Conservation (phyloP, 2,888 invertebrate genomes). For the Ferrisia virgata region DNA sequence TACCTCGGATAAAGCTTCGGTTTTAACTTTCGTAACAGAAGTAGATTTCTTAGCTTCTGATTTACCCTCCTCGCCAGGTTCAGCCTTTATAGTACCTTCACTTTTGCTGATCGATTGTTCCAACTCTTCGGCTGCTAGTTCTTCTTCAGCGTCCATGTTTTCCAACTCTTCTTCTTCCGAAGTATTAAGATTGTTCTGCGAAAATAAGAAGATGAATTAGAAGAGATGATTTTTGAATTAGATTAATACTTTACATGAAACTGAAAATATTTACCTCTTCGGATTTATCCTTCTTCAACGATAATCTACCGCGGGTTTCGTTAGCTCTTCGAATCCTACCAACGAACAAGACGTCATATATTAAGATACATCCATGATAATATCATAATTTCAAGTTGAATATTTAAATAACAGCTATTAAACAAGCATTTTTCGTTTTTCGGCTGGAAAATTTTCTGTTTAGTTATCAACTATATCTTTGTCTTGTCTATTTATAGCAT, state of each 20-base stretch:
- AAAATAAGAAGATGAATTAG: too few relatives aligned
- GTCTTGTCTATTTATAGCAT: not conserved
- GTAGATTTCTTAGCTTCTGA: constrained; percentile 42
- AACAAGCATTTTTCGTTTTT: not conserved
- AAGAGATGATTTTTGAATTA: too few relatives aligned
- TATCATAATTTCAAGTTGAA: too few relatives aligned
- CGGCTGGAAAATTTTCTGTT: not conserved
- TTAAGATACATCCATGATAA: too few relatives aligned
- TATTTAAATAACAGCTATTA: not conserved
- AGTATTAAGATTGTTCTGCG: not conserved
- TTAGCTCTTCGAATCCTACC: not conserved
- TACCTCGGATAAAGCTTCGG: not conserved
- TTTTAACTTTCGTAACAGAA: constrained; percentile 39
- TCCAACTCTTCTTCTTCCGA: not conserved
- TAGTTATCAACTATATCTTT: not conserved
- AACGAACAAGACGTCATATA: not conserved
- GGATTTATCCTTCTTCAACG: not conserved
- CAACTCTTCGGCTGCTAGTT: not conserved
- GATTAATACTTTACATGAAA: too few relatives aligned
- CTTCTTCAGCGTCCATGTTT: not conserved
- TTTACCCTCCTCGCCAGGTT: constrained; percentile 29
- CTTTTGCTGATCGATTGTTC: not conserved
- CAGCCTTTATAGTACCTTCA: constrained; percentile 33
- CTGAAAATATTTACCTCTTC: not conserved
- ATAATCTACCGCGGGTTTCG: not conserved